Evolutionary conservation across 1,140 invertebrate species (phyloP).

Genomic region (Elymnias hypermnestra): DNA sequence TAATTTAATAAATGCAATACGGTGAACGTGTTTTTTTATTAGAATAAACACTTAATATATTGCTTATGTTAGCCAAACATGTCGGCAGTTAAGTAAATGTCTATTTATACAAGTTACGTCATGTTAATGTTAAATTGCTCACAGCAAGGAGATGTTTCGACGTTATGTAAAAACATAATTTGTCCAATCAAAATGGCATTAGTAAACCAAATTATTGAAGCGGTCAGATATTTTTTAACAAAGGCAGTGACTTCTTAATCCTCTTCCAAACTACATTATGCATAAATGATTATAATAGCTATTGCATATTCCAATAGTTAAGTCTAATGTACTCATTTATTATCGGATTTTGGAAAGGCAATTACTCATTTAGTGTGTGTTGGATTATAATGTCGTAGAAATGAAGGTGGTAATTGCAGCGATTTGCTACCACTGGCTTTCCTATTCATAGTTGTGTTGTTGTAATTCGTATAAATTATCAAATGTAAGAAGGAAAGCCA

Average conservation of each 20-base stretch:
- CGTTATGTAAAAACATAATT: constrained; percentile 50
- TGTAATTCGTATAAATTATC: too few species aligned
- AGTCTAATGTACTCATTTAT: constrained; percentile 17
- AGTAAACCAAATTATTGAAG: constrained; percentile 37
- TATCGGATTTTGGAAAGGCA: constrained; percentile 21
- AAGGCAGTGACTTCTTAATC: constrained; percentile 20
- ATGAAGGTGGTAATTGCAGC: too few species aligned
- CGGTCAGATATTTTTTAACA: constrained; percentile 8
- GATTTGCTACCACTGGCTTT: too few species aligned
- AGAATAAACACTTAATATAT: constrained; percentile 4
- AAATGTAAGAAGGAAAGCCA: too few species aligned
- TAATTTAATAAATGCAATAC: too few species aligned
- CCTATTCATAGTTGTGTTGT: too few species aligned
- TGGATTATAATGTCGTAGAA: background rate
- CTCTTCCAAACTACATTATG: too few species aligned
- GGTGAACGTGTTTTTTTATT: too few species aligned
- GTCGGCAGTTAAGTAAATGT: constrained; percentile 19
- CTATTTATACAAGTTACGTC: constrained; percentile 21
- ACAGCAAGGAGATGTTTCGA: constrained; percentile 13
- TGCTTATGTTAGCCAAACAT: constrained; percentile 2
- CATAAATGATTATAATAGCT: constrained; percentile 10
- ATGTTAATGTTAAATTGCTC: constrained; percentile 36
- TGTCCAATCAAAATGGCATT: constrained; percentile 66
- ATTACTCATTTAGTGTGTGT: constrained; percentile 20
- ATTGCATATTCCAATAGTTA: constrained; percentile 1